Evolutionary conservation across 2,888 invertebrate genomes (phyloP), one percentile per base, ranked within the genome.

Genomic region (Eupithecia insigniata): DNA sequence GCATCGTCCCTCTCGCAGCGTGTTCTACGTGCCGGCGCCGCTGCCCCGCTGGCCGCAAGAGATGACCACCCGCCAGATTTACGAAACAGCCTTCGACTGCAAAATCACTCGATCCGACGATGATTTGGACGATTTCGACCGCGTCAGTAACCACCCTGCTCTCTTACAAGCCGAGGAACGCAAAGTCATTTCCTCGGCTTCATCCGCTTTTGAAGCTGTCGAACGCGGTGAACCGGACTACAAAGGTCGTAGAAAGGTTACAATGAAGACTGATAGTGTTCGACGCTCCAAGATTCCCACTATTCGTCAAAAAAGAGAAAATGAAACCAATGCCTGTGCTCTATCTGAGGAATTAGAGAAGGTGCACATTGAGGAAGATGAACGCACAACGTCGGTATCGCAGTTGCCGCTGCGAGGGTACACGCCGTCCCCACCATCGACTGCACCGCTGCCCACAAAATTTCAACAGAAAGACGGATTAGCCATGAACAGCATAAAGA

Each of bases 51-150:
- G 95, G 91, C 93, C 94, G 85, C 93, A 91, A 92, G 95, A 95
- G 85, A 95, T 95, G 92, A 95, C 95, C 81, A 92, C 94, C 89
- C 95, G 97, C 84, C 97, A 97, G 91, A 95, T 98, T 71, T 98
- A 98, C 89, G 98, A 98, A 92, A 98, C 98, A 71, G 98, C 98
- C 73, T 98, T 98, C 90, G 98, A 98, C 90, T 97, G 97, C 90
- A 97, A 97, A 90, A 96, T 97, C 84, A 96, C 96, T 85, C 96
- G 97, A 78, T 97, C 97, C 12, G 96, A 96, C 82, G 96, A 96
- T 88, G 97, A 97, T 81, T 95, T 97, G 85, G 97, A 97, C 84
- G 96, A 97, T 81, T 96, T 97, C 68, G 97, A 97, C 82, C 96
- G 97, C 75, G 96, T 97, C 76, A 96, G 97, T 79, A 97, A 97